Evolutionary conservation across 1,140 invertebrate species (phyloP).

Genomic region (Pseudachorutes palmiensis): DNA sequence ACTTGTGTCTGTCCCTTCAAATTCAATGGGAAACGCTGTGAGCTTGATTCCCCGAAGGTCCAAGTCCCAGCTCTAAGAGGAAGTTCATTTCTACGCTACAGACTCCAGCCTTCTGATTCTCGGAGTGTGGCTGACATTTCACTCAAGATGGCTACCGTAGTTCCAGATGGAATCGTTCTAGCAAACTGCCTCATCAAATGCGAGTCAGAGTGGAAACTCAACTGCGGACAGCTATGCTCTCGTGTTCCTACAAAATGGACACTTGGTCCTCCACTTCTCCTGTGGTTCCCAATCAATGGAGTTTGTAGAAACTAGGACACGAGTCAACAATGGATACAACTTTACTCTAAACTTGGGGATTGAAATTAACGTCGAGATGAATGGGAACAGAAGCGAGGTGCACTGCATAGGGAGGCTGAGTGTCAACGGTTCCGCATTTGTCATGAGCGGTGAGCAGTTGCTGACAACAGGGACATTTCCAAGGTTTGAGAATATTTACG

Average conservation of each 20-base stretch:
- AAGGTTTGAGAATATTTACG: constrained; percentile 19
- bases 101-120: constrained; percentile 10
- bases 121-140: constrained; percentile 17
- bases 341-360: constrained; percentile 34
- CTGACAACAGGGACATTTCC: constrained; percentile 14
- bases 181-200: constrained; percentile 6
- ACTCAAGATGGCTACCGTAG: constrained; percentile 27
- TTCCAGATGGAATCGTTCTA: constrained; percentile 33
- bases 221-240: constrained; percentile 27
- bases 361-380: constrained; percentile 18
- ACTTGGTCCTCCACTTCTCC: constrained; percentile 34
- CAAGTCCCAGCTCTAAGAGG: constrained; percentile 29
- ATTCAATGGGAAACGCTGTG: constrained; percentile 28
- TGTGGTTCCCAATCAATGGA: constrained; percentile 37
- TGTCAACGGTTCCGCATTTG: constrained; percentile 31
- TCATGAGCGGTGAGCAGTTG: constrained; percentile 37
- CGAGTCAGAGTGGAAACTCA: not conserved
- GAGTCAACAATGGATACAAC: constrained; percentile 37
- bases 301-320: constrained; percentile 37
- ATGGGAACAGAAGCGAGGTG: constrained; percentile 17
- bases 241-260: constrained; percentile 31
- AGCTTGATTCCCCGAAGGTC: constrained; percentile 19
- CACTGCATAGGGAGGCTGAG: constrained; percentile 27
- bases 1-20: constrained; percentile 32
- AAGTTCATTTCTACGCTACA: constrained; percentile 30